phyloP scores from a whole-genome alignment of 2,888 invertebrate genomes.

The Hirtodrosophila confusa region DNA sequence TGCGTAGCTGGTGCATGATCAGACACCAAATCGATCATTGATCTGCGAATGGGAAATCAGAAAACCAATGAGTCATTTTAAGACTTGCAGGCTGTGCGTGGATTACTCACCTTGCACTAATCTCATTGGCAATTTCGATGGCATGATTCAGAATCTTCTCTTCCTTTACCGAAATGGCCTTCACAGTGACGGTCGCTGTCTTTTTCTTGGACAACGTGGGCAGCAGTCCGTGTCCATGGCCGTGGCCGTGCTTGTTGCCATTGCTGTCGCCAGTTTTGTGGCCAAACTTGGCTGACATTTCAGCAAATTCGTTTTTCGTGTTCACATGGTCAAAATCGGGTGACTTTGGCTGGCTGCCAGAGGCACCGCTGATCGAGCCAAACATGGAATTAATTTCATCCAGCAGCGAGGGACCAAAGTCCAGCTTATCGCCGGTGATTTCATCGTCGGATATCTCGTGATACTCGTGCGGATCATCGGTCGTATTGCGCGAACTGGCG shows the following conservation, averaged over 20 bases:
- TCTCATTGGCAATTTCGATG: slow-evolving; percentile 96
- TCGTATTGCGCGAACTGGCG: slow-evolving; percentile 61
- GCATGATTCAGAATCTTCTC: slow-evolving; percentile 96
- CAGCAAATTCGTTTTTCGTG: slow-evolving; percentile 88
- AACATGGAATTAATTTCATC: slow-evolving; percentile 96
- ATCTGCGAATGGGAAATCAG: slow-evolving; percentile 76
- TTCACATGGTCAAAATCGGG: slow-evolving; percentile 86
- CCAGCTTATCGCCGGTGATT: slow-evolving; percentile 85
- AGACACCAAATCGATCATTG: slow-evolving; percentile 87
- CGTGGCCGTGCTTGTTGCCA: slow-evolving; percentile 73
- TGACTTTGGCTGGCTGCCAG: slow-evolving; percentile 81
- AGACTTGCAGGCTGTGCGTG: too few species aligned
- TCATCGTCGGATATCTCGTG: slow-evolving; percentile 94
- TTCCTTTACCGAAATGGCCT: slow-evolving; percentile 96
- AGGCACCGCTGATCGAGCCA: slow-evolving; percentile 85
- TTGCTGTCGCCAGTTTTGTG: slow-evolving; percentile 73
- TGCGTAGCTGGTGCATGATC: slow-evolving; percentile 86
- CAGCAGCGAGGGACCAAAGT: slow-evolving; percentile 94
- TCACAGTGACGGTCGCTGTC: slow-evolving; percentile 85
- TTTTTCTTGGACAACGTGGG: slow-evolving; percentile 79
- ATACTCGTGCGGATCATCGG: slow-evolving; percentile 88
- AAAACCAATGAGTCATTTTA: too few species aligned
- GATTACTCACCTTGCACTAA: slow-evolving; percentile 88
- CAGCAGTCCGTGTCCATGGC: slow-evolving; percentile 48
- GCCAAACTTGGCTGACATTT: slow-evolving; percentile 85